Evolutionary conservation across 2,113 vertebrate species (phyloP), one percentile per base, ranked within the genome.

Genomic region (Dromaius novaehollandiae): DNA sequence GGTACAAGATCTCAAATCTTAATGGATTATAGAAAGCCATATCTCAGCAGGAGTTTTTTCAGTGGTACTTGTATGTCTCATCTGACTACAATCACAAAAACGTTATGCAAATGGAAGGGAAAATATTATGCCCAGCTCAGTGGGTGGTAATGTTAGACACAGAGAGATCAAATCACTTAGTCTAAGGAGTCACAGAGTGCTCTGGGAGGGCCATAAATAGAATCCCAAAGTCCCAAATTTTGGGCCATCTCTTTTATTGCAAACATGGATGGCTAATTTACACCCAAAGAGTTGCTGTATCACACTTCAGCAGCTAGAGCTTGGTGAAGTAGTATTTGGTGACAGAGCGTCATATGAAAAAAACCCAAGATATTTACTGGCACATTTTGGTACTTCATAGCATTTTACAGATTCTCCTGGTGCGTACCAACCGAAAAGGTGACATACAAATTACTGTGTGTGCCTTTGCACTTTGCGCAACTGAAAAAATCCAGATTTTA

Each of bases 281-380:
- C 34, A 9, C 38, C 46, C 51, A n/a, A 17, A 63, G 61, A 5
- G 60, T 44, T 46, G 55, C 63, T 0, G 5, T 26, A 21, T 48
- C 9, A 30, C 85, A 50, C 66, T 71, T 66, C 61, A 13, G 73
- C 61, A 44, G 2, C 10, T 7, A 66, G 55, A 32, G 50, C 44
- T 2, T 6, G 2, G 76, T 8, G 4, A 21, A 7, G 6, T 0
- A 11, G 13, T 34, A 32, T 7, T n/a, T 56, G 63, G 26, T 26
- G 25, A 70, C 53, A 5, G 46, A 48, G 32, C 10, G 87, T 24
- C 44, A n/a, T 5, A 18, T 0, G 0, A 75, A 56, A 50, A 63
- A n/a, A 36, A 26, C 44, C 44, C 16, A 44, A 46, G 19, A 84
- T 7, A 21, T 36, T 70, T 83, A 9, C 51, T 44, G 73, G 26